Base-by-base conservation (phyloP, 2,888 invertebrate genomes). In the Cerceris rybyensis region DNA sequence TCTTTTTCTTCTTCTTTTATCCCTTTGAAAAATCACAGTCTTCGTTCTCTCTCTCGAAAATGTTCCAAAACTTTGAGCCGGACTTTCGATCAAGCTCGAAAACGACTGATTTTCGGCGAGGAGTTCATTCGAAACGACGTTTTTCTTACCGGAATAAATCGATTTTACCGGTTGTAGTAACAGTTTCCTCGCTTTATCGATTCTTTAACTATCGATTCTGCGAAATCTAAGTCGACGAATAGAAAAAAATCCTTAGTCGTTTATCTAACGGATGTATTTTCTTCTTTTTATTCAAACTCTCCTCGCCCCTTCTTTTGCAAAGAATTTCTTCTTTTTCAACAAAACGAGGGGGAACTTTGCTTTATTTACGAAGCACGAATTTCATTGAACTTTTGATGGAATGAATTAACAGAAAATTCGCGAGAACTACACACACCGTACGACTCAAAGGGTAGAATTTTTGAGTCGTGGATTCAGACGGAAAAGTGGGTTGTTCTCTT, bases 61-160 rank as follows among this genome's bases (percentile, higher is more conserved):
- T 50, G 17, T 46, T 9, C 8, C 16, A 9, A 46, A 4, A 42
- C 13, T 46, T 14, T 7, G 28, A 28, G 63, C 41, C 52, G 6
- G 7, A 41, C 42, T 52, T 57, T 58, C 58, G 55, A 42, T 82
- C 72, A 83, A 61, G 72, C 61, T 52, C 84, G 84, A 65, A 84
- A 84, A 13, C 84, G 84, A 61, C 84, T 82, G 76, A 84, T 84
- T 57, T 84, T 84, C 60, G 80, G 75, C 68, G 76, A 78, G 65
- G 75, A 80, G 84, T 84, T 75, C 84, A 84, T 84, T 72, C 70
- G 83, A 81, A 61, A 58, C 8, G 67, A 67, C 46, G 14, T 66
- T 17, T 59, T 17, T 50, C n/a, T 16, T 65, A n/a, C 16, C 16
- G n/a, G n/a, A 7, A 52, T 13, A 52, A 46, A 46, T 46, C 0